Base-by-base conservation (phyloP, 1,140 invertebrate species). In the Coenobita brevimanus region DNA sequence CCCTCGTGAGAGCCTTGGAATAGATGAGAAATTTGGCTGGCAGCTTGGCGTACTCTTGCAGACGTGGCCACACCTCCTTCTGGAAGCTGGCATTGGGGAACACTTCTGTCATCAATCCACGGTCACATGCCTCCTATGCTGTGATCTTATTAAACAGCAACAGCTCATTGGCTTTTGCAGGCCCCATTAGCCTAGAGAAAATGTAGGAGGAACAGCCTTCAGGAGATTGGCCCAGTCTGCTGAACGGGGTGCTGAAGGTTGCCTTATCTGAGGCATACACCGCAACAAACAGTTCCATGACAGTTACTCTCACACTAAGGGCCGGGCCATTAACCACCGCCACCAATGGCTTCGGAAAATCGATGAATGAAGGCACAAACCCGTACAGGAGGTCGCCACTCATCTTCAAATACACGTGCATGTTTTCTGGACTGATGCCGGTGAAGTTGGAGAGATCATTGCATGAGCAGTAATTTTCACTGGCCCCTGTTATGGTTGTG, bases 251-350 rank as follows among this genome's bases (percentile, higher is more conserved):
- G n/a, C n/a, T n/a, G 0, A 33, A 17, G 21, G 8, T 30, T 87
- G 79, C 84, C 60, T 69, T 90, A 83, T 97, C 95, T 15, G 95
- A 95, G 62, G 97, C 96, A 93, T 96, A 98, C 36, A 98, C 95
- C 73, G 96, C 93, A 94, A 99, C 98, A 94, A 95, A 98, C 0
- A 99, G 93, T 15, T 95, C 95, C 24, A 98, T 92, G 0, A 95
- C 95, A 15, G 97, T 99, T 0, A 95, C 95, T 69, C 95, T 95
- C 89, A 99, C 95, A n/a, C 98, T 98, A 89, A 99, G 94, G 27
- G 98, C 97, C 71, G 97, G 97, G 41, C 98, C 98, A 94, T 99
- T 98, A 0, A 99, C 95, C 62, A 98, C 92, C 57, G 95, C 96
- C 82, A 99, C 94, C 67, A 99, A 91, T 30, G 98, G 93, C 93